Evolutionary conservation across 2,113 vertebrate genomes (phyloP), one percentile per base, ranked within the genome.

Genomic region (Pelecanus crispus): DNA sequence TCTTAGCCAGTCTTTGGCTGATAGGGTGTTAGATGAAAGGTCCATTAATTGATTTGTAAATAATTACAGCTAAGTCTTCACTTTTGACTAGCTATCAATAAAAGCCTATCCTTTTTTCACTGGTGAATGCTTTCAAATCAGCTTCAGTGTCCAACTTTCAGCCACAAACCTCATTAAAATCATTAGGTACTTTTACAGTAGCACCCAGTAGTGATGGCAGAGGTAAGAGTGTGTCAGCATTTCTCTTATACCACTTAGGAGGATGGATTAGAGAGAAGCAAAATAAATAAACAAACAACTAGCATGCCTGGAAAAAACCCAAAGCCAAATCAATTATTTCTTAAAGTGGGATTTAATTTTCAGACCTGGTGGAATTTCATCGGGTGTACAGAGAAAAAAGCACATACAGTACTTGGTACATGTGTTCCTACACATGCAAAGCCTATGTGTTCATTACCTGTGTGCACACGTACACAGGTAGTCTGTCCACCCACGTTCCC

Each of bases 1-100:
- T 96, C 92, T 92, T 96, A 91, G 88, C 78, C 90, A 95, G 86
- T 93, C 95, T 91, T 85, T 97, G 97, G 97, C 88, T 75, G 92
- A 97, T 97, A 95, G 94, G 73, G 90, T 97, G 91, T 96, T 95
- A 95, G 79, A 97, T 87, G 45, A 97, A 96, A 96, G 94, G 89
- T 92, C 94, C 95, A 97, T 96, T 96, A 97, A 98, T 97, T 97
- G 97, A 98, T 98, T 97, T 97, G 90, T 96, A 97, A 98, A 98
- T 97, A 98, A 98, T 97, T 97, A 98, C 95, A 96, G 86, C 95
- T 95, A 96, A 96, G 86, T 96, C 94, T 97, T 96, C 89, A 91
- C 87, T 96, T 97, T 92, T 70, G 90, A 94, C 94, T 80, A 90
- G 61, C 59, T 81, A 95, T 96, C 90, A 93, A 95, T 96, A 97